Evolutionary conservation across 2,888 invertebrate genomes (phyloP).

Genomic region (Eupithecia inturbata): DNA sequence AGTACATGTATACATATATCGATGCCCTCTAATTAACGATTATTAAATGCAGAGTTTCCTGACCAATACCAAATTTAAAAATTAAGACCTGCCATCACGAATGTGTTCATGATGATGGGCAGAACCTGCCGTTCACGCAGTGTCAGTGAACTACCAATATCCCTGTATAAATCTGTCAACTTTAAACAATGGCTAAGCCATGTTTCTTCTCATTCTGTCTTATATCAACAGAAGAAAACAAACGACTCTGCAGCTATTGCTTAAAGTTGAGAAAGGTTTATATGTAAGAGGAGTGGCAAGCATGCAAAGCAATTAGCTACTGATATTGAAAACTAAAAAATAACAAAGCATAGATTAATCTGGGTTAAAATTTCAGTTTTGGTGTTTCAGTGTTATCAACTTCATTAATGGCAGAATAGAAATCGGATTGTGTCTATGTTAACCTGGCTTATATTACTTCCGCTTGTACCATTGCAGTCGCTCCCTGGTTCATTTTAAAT

Average conservation of each 20-base stretch:
- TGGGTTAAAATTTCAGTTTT: not conserved
- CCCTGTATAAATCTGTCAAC: not conserved
- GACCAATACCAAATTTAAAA: too few species aligned
- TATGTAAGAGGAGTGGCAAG: not conserved
- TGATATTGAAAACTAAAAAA: not conserved
- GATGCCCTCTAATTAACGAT: too few species aligned
- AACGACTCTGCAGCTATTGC: not conserved
- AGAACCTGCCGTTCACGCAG: too few species aligned
- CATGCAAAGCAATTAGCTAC: not conserved
- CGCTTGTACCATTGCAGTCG: not conserved
- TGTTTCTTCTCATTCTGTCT: not conserved
- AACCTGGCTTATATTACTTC: not conserved
- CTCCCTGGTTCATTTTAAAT: not conserved
- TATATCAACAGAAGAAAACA: not conserved
- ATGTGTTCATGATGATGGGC: too few species aligned
- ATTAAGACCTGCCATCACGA: too few species aligned
- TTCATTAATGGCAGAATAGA: not conserved
- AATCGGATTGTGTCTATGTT: not conserved
- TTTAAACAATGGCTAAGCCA: not conserved
- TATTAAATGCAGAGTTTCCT: too few species aligned
- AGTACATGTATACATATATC: too few species aligned
- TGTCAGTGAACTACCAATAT: not conserved
- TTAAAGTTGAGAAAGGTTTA: not conserved
- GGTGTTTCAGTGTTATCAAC: not conserved
- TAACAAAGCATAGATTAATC: not conserved